Evolutionary conservation across 2,797 vertebrate genomes (phyloP), one percentile per base, ranked within the genome.

Genomic region (Danio albolineatus): DNA sequence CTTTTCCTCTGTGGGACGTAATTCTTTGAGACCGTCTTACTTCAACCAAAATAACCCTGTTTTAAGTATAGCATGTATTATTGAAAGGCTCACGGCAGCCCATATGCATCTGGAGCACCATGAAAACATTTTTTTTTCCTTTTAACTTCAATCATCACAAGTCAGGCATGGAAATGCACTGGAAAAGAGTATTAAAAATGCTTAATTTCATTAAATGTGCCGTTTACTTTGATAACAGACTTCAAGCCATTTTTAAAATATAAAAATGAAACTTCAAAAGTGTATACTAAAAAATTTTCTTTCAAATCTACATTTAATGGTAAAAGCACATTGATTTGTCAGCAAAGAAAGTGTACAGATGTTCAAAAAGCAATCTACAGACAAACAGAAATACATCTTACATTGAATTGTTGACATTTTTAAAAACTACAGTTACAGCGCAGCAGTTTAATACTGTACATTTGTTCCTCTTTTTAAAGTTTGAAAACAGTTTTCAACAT

Each of bases 11-110:
- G 38, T 48, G 69, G 79, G n/a, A 17, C 16, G 44, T 73, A n/a
- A 62, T 76, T 84, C 66, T 70, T 82, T 59, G 46, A 84, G 48
- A 78, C 56, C 79, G 48, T 82, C 72, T 82, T 82, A 48, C 76
- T 84, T 85, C 65, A 65, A 72, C 83, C 39, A 82, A 83, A 85
- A 89, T 41, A 79, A 67, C 73, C 64, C 62, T 71, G 72, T 79
- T 78, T 84, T 82, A 61, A 84, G 10, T 73, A 73, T 48, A 41
- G 10, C 76, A 82, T 79, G 43, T 82, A 76, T 81, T 83, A 86
- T 87, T 85, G 49, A 84, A 73, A 73, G 71, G 73, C 80, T 59
- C 81, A 53, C n/a, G 62, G 78, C 57, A 56, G 64, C 70, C 75
- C 69, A 85, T 84, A 85, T 81, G 49, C 60, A 73, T 80, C 14